Percentiles rank a stretch among this genome's conserved stretches.
phyloP scores from a whole-genome alignment of 2,888 invertebrate genomes.

The Melitaea athalia region DNA sequence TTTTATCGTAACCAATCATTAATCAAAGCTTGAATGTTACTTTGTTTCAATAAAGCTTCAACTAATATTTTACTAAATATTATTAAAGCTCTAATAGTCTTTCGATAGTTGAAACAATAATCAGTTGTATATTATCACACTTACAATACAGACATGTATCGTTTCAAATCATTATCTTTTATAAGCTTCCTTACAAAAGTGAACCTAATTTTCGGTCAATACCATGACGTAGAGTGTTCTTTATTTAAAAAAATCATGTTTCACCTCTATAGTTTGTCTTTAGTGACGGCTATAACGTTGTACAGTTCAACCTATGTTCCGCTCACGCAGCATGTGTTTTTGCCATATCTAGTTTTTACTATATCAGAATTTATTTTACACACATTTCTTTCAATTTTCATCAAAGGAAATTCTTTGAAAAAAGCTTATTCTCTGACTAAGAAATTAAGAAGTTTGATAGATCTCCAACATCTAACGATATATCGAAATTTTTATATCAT shows the following conservation, averaged over 20 bases:
- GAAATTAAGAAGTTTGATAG: constrained; percentile 8
- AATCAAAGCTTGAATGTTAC: too few relatives aligned
- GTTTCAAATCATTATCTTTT: background rate
- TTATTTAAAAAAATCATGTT: background rate
- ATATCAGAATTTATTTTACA: background rate
- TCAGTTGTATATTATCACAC: background rate
- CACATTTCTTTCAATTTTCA: background rate
- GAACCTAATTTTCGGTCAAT: constrained; percentile 13
- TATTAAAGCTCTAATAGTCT: too few relatives aligned
- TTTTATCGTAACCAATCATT: too few relatives aligned
- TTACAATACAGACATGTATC: background rate
- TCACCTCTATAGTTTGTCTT: background rate
- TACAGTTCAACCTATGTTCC: background rate
- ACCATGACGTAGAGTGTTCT: constrained; percentile 6
- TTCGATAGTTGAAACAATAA: background rate
- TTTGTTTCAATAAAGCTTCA: too few relatives aligned
- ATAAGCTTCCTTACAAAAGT: background rate
- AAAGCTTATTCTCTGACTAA: constrained; percentile 1
- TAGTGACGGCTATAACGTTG: background rate
- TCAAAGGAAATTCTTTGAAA: constrained; percentile 11
- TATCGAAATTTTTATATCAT: background rate
- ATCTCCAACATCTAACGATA: constrained; percentile 1
- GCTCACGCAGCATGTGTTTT: background rate
- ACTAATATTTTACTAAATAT: too few relatives aligned
- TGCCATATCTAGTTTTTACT: background rate